Evolutionary conservation across 2,888 invertebrate species (phyloP).

Genomic region (Fragum fragum): DNA sequence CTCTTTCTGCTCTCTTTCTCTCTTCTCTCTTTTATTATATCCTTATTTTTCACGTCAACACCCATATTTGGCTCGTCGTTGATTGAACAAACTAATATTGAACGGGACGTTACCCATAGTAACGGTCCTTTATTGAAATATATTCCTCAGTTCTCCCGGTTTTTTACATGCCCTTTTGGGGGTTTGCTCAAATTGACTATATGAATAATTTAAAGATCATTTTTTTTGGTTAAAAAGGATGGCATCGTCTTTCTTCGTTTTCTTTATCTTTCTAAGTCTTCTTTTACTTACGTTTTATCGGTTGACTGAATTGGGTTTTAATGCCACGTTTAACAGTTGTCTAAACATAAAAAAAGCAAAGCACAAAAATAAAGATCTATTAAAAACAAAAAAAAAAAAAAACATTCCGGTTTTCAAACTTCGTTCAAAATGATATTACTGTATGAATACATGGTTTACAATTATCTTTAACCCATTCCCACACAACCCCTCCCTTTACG

Average conservation of each 20-base stretch:
- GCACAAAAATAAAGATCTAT: too few species aligned
- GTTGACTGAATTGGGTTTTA: too few species aligned
- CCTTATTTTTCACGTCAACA: conserved; percentile 21
- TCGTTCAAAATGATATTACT: too few species aligned
- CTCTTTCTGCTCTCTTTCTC: conserved; percentile 10
- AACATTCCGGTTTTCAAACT: too few species aligned
- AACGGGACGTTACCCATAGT: conserved; percentile 59
- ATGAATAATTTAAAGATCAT: conserved; percentile 47
- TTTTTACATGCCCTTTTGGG: conserved; percentile 53
- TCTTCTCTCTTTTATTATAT: background rate
- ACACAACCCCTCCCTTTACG: too few species aligned
- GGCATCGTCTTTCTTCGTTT: background rate
- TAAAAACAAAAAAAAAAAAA: too few species aligned
- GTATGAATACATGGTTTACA: too few species aligned
- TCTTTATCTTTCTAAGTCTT: too few species aligned
- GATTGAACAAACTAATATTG: conserved; percentile 63
- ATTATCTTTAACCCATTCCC: too few species aligned
- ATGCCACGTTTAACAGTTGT: too few species aligned
- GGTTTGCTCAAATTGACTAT: conserved; percentile 47
- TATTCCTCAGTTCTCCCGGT: conserved; percentile 51
- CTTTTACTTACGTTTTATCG: too few species aligned
- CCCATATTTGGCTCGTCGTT: conserved; percentile 35
- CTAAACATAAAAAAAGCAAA: too few species aligned
- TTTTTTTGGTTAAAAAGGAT: background rate
- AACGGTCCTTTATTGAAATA: conserved; percentile 66